Conservation (phyloP, 2,888 invertebrate species). For the Nysson spinosus region DNA sequence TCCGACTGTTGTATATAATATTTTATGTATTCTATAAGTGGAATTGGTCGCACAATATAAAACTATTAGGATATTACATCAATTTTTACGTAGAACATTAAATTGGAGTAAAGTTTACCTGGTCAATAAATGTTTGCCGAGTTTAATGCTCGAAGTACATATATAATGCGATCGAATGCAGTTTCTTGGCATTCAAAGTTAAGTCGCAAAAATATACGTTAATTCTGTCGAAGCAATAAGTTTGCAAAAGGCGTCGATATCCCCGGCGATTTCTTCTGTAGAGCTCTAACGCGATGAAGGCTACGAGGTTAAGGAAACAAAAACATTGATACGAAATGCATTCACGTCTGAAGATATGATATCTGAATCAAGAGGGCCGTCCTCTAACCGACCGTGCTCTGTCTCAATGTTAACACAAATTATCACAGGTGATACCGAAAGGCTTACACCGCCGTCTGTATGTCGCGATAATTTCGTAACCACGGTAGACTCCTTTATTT, state of each 20-base stretch:
- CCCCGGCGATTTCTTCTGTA: neutral
- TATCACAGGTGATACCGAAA: constrained; percentile 65
- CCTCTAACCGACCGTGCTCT: constrained; percentile 67
- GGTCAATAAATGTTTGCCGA: too few species aligned
- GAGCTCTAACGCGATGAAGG: constrained; percentile 38
- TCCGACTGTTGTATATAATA: too few species aligned
- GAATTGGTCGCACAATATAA: too few species aligned
- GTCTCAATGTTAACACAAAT: constrained; percentile 70
- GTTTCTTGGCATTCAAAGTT: too few species aligned
- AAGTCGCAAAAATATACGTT: too few species aligned
- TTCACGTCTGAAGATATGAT: constrained; percentile 65
- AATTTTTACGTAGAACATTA: too few species aligned
- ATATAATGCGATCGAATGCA: too few species aligned
- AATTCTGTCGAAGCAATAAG: neutral
- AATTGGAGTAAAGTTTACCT: too few species aligned
- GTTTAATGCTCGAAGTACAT: too few species aligned
- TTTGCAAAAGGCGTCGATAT: constrained; percentile 4
- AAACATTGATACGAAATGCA: constrained; percentile 56
- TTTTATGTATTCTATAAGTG: too few species aligned
- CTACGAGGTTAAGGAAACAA: constrained; percentile 60
- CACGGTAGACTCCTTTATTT: constrained; percentile 19
- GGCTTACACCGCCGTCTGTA: constrained; percentile 49
- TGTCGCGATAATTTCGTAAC: constrained; percentile 52
- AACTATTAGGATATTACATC: too few species aligned
- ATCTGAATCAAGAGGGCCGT: constrained; percentile 61